Base-by-base conservation (phyloP, 2,113 vertebrate species). In the Vimba vimba region DNA sequence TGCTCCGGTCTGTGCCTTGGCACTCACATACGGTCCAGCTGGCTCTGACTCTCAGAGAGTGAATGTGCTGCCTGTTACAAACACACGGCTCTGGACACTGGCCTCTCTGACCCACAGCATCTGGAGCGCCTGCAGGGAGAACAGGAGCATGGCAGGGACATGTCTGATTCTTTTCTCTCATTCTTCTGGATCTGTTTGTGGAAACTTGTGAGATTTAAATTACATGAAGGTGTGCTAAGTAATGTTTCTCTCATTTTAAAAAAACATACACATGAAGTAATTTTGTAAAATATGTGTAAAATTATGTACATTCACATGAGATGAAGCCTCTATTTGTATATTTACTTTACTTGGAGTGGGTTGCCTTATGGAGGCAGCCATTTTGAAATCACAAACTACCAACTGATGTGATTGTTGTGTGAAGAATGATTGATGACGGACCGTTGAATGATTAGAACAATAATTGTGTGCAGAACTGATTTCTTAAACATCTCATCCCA, bases 31-130 rank as follows among this genome's bases (percentile, higher is more conserved):
- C 92, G 90, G 90, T 94, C 95, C 96, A 97, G 94, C 96, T 94
- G 95, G 94, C 94, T 93, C 92, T 93, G 91, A 91, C 96, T 94
- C 36, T 95, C 95, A 88, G 64, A 82, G 92, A 91, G 59, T 90
- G 91, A 93, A 92, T 93, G 92, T 93, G 93, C 92, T 64, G 83
- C 95, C 96, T 96, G 94, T 96, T 95, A 96, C 96, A 94, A 94
- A 95, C 93, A 94, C 92, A 94, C 93, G 92, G 93, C 91, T 90
- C 93, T 93, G 94, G 92, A 95, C 95, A 91, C 93, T 66, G 90
- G 71, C 43, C 39, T 71, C 30, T 90, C 94, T 95, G 94, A 95
- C 94, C 95, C 94, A 95, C 96, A 95, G 93, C 96, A 97, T 96
- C 96, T 97, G 96, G 91, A 87, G 89, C 6, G 82, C 25, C 59